Percentiles rank a stretch among this genome's conserved stretches.
Conservation (phyloP, 2,888 invertebrate species). For the Calameuta idolon region DNA sequence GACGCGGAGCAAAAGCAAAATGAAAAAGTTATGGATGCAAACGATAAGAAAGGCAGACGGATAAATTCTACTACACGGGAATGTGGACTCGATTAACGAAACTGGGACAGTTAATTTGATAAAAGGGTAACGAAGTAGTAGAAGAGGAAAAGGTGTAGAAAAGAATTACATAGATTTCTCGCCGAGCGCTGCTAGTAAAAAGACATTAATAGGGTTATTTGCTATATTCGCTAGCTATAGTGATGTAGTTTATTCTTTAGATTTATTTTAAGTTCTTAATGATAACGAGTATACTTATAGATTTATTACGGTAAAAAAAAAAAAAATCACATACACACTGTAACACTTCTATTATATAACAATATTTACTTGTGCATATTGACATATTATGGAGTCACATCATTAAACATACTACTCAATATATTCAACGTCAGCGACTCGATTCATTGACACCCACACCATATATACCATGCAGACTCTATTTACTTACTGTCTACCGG, state of each 20-base stretch:
- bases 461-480: slow-evolving; percentile 67
- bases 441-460: slow-evolving; percentile 66
- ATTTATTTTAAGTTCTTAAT: slow-evolving; percentile 61
- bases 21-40: not conserved
- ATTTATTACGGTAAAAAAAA: slow-evolving; percentile 51
- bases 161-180: slow-evolving; percentile 20
- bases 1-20: not conserved
- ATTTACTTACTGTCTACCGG: not conserved
- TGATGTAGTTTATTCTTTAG: slow-evolving; percentile 58
- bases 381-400: slow-evolving; percentile 66
- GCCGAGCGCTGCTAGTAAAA: slow-evolving; percentile 51
- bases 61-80: not conserved
- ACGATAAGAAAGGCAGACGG: not conserved
- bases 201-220: slow-evolving; percentile 46
- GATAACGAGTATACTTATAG: slow-evolving; percentile 38
- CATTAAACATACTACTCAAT: slow-evolving; percentile 66
- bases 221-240: slow-evolving; percentile 56
- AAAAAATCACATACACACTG: slow-evolving; percentile 62
- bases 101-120: not conserved
- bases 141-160: not conserved
- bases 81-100: not conserved
- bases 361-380: slow-evolving; percentile 66
- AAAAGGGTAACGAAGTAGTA: not conserved
- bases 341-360: slow-evolving; percentile 65
- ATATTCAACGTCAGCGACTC: slow-evolving; percentile 61